Percentiles rank a stretch among this genome's conserved stretches.
These are phyloP conservation scores for Ashinkailepas kermadecensis DNA, from an alignment of 2,888 invertebrate genomes.

Conservation along the genomic window DNA sequence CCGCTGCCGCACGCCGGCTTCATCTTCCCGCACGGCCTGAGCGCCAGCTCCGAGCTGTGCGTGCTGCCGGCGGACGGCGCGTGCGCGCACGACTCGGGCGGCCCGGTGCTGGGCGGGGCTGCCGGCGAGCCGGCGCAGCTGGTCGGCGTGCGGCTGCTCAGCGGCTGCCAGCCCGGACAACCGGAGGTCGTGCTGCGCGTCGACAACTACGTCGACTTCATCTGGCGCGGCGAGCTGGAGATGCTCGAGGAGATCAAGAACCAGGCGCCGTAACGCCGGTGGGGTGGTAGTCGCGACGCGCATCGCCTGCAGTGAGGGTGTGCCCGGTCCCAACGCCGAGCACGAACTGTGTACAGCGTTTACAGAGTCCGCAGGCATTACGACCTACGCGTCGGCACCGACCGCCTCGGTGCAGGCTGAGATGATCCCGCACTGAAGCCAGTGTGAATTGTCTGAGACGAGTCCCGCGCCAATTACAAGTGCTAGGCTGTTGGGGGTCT, in stretches of 20 bases:
- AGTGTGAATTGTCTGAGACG: too few relatives aligned
- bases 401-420: too few relatives aligned
- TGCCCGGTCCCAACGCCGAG: too few relatives aligned
- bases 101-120: neutral
- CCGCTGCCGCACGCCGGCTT: slow-evolving; percentile 9
- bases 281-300: neutral
- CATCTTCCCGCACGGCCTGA: slow-evolving; percentile 11
- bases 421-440: neutral
- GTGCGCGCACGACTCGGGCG: slow-evolving; percentile 13
- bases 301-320: too few relatives aligned
- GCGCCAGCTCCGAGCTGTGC: neutral
- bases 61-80: neutral
- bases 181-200: neutral
- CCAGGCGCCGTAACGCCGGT: neutral
- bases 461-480: too few relatives aligned
- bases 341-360: too few relatives aligned
- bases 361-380: too few relatives aligned
- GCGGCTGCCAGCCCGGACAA: neutral
- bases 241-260: neutral
- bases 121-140: neutral
- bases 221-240: neutral
- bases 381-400: too few relatives aligned
- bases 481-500: too few relatives aligned
- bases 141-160: neutral
- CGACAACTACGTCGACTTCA: slow-evolving; percentile 11